These are phyloP conservation scores for Eriocheir sinensis DNA, from an alignment of 1,140 invertebrate genomes.

Conservation along the genomic window DNA sequence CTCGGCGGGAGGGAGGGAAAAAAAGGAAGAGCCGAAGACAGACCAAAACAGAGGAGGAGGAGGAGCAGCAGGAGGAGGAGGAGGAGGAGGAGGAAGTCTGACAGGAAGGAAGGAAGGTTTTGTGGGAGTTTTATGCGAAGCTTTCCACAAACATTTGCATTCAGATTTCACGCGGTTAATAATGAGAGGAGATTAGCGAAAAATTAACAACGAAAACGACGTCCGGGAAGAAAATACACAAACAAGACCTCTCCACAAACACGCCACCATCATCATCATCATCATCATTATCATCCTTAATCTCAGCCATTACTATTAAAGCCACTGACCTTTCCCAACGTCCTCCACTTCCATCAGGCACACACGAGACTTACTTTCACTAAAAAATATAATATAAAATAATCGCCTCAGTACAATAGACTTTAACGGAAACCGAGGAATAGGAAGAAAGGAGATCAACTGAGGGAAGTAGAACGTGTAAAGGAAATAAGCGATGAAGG, in stretches of 20 bases:
- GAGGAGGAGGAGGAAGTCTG: too few species aligned
- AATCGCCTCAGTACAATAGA: too few species aligned
- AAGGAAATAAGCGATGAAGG: background rate
- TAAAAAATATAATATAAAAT: too few species aligned
- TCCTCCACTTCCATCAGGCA: too few species aligned
- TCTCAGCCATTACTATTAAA: too few species aligned
- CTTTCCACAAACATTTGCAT: background rate
- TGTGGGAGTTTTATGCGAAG: background rate
- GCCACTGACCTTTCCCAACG: too few species aligned
- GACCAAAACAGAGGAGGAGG: background rate
- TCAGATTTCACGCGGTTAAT: background rate
- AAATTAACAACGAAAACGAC: background rate
- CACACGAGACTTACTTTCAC: too few species aligned
- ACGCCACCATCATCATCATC: too few species aligned
- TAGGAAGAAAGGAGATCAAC: background rate
- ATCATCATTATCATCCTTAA: too few species aligned
- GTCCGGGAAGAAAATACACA: background rate
- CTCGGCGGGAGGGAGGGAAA: conserved; percentile 8
- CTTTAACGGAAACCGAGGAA: background rate
- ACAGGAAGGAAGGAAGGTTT: too few species aligned
- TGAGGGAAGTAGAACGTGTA: background rate
- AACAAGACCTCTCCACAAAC: too few species aligned
- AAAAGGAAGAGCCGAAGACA: background rate
- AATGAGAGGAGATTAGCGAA: background rate
- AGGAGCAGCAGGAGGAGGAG: too few species aligned